Evolutionary conservation across 2,113 vertebrate species (phyloP).

Genomic region (Anguilla japonica): DNA sequence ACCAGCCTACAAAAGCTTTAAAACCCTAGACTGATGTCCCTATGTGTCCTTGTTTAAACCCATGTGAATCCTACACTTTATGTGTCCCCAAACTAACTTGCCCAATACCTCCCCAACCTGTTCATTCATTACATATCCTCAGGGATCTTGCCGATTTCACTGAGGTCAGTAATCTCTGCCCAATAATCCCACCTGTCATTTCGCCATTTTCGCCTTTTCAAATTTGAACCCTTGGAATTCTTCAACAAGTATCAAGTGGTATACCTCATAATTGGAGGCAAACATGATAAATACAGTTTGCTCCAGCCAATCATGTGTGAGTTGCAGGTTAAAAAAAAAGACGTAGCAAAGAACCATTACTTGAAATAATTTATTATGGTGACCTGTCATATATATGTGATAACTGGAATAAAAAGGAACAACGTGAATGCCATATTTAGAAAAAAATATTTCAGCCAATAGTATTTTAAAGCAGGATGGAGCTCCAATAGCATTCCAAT

Average conservation of each 20-base stretch:
- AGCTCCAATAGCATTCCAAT: constrained; percentile 4
- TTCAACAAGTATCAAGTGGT: constrained; percentile 1
- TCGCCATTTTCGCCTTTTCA: constrained; percentile 37
- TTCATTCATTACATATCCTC: constrained; percentile 41
- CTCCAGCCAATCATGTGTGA: neutral
- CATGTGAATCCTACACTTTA: neutral
- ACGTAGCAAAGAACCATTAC: neutral
- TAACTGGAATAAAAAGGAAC: no score
- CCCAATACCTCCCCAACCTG: constrained; percentile 27
- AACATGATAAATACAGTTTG: no score
- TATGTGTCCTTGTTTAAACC: neutral
- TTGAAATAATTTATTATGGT: no score
- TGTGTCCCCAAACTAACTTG: neutral
- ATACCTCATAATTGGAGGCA: neutral
- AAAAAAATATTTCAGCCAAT: neutral
- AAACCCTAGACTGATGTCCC: no score
- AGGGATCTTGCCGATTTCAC: constrained; percentile 49
- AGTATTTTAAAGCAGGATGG: neutral
- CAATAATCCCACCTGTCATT: constrained; percentile 48
- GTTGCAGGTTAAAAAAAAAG: neutral
- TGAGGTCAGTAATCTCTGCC: constrained; percentile 52
- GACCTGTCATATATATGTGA: no score
- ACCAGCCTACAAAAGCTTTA: no score
- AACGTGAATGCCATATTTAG: neutral
- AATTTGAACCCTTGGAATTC: constrained; percentile 3